Base-by-base conservation (phyloP, 2,113 vertebrate genomes). In the Noturus placidus region DNA sequence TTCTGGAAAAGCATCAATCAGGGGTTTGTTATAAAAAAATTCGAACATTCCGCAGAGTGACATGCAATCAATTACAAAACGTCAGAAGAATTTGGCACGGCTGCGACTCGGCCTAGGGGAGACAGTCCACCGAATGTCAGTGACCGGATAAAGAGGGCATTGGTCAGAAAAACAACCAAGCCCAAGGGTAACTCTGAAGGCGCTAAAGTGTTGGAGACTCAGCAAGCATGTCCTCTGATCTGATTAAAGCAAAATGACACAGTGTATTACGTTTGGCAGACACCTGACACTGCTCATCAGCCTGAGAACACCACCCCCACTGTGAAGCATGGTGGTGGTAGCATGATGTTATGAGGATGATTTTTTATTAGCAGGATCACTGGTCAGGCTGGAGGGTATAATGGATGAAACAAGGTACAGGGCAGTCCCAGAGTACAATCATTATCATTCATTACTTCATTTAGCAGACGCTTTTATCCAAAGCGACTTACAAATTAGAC, bases 341-440 rank as follows among this genome's bases (percentile, higher is more conserved):
- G 78, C 30, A 59, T 25, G 17, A 25, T 59, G 17, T 22, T 57
- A 30, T 10, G 9, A 3, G 6, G 17, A 54, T 56, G 46, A 52
- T 78, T 52, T 52, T 52, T 78, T 5, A 76, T 42, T 13, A 25
- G 10, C 72, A 76, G 72, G 38, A 9, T 13, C 38, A 13, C 9
- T 42, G 72, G 9, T 46, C 38, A 10, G 9, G 3, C 2, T 22
- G 3, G 33, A 74, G 9, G 67, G 33, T 20, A 42, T 22, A 74
- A 42, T 38, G 17, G 20, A 74, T 74, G 38, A 74, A 42, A 22
- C 67, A 35, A 69, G 33, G 30, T 30, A 67, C 10, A 33, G 1
- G 0, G 1, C 0, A 5, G 38, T 13, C 9, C 8, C 0, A 13
- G 17, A 42, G n/a, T n/a, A n/a, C n/a, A n/a, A n/a, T n/a, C n/a